phyloP scores from a whole-genome alignment of 2,797 vertebrate species.

The Hypotaenidia philippensis region DNA sequence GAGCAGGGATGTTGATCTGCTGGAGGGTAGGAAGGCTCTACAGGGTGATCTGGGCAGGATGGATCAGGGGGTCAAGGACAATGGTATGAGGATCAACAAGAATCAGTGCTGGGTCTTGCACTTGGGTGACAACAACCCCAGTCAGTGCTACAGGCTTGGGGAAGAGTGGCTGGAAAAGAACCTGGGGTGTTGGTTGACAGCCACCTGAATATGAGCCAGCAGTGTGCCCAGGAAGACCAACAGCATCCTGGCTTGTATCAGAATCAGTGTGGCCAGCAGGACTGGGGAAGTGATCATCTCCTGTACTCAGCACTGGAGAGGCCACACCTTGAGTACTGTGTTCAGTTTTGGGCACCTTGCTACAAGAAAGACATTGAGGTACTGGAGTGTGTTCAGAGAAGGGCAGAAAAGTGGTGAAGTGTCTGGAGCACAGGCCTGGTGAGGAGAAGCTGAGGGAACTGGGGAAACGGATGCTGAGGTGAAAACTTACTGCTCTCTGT shows the following conservation, averaged over 20 bases:
- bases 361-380: too few species aligned
- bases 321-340: too few species aligned
- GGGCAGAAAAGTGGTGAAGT: too few species aligned
- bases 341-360: too few species aligned
- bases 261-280: neutral
- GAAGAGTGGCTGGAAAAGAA: neutral
- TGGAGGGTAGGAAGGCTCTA: neutral
- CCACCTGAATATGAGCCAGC: neutral
- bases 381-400: too few species aligned
- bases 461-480: too few species aligned
- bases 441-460: too few species aligned
- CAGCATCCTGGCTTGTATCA: neutral
- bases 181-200: neutral
- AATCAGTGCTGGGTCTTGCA: fast-evolving
- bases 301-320: too few species aligned
- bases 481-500: too few species aligned
- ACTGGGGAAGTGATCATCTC: neutral
- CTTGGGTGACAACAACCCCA: neutral
- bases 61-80: fast-evolving
- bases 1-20: neutral
- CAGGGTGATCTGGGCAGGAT: neutral
- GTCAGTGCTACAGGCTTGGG: fast-evolving
- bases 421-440: too few species aligned
- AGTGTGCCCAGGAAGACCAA: too few species aligned
- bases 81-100: neutral